Conservation (phyloP, 2,113 vertebrate species). For the Jacana jacana region DNA sequence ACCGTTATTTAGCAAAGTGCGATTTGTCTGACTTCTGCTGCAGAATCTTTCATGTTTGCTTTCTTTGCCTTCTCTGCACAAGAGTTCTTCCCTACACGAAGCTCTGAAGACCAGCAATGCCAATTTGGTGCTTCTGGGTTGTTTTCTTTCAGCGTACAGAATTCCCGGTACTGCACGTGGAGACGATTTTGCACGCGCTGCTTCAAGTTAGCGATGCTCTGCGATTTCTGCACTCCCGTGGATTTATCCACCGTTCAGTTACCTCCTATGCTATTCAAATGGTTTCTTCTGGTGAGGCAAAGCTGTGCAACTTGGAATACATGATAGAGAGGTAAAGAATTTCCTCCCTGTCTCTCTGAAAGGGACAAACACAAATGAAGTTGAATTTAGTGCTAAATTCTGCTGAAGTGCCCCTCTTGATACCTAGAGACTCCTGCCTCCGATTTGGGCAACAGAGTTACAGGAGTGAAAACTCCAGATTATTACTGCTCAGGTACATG, state of each 20-base stretch:
- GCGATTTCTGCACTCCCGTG: constrained; percentile 72
- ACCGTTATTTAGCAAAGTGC: not conserved
- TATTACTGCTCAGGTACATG: not conserved
- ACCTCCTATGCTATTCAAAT: constrained; percentile 75
- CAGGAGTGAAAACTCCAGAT: not conserved
- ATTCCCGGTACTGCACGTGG: constrained; percentile 72
- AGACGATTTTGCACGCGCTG: constrained; percentile 68
- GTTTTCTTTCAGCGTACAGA: constrained; percentile 63
- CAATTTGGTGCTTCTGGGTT: rapidly evolving
- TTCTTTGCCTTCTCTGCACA: not conserved
- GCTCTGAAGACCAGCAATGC: not conserved
- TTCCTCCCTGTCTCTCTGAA: not conserved
- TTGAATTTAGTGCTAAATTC: not conserved
- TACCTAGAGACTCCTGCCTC: not conserved
- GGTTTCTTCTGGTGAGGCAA: constrained; percentile 69
- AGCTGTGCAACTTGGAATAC: constrained; percentile 79
- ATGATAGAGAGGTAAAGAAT: constrained; percentile 75
- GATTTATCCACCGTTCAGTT: constrained; percentile 74
- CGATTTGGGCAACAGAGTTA: not conserved
- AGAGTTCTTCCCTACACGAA: rapidly evolving
- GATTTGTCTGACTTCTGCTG: not conserved
- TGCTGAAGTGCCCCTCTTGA: not conserved
- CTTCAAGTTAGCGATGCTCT: constrained; percentile 72
- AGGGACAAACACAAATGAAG: not conserved
- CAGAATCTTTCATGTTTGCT: rapidly evolving